phyloP scores from a whole-genome alignment of 2,888 invertebrate species.

The Linyphia triangularis region DNA sequence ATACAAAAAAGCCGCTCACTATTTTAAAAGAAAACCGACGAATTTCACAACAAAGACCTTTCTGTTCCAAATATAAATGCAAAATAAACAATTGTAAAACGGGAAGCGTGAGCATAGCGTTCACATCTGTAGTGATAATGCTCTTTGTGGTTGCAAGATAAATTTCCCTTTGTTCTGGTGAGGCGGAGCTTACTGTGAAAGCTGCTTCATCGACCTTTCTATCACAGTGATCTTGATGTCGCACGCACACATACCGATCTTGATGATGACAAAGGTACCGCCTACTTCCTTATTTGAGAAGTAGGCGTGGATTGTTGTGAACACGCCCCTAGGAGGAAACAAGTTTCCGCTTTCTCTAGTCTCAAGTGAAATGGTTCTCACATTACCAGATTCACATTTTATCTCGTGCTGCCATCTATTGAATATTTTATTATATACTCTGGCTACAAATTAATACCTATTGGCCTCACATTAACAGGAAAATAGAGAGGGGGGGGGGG shows the following conservation, averaged over 20 bases:
- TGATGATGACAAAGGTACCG: constrained; percentile 15
- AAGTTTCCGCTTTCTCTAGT: constrained; percentile 12
- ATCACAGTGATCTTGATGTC: constrained; percentile 11
- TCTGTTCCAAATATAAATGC: constrained; percentile 4
- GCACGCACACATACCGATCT: not conserved
- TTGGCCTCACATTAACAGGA: too few species aligned
- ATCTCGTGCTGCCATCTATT: constrained; percentile 64
- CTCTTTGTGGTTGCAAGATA: constrained; percentile 31
- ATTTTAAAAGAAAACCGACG: not conserved
- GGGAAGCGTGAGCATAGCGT: constrained; percentile 5
- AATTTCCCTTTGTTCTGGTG: constrained; percentile 28
- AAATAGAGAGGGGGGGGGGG: too few species aligned
- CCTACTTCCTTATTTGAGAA: constrained; percentile 68
- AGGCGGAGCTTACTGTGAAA: constrained; percentile 43
- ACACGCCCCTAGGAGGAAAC: constrained; percentile 42
- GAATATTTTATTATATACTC: too few species aligned
- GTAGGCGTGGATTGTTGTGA: constrained; percentile 14
- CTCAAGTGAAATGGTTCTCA: constrained; percentile 8
- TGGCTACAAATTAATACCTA: too few species aligned
- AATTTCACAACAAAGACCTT: constrained; percentile 7
- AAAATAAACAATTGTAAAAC: constrained; percentile 7
- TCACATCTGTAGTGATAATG: constrained; percentile 12
- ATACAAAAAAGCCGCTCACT: not conserved
- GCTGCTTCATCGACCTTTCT: constrained; percentile 26
- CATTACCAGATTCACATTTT: not conserved